Percentiles rank a stretch among this genome's conserved stretches.
Conservation (phyloP, 2,113 vertebrate genomes). For the Tupaia chinensis region DNA sequence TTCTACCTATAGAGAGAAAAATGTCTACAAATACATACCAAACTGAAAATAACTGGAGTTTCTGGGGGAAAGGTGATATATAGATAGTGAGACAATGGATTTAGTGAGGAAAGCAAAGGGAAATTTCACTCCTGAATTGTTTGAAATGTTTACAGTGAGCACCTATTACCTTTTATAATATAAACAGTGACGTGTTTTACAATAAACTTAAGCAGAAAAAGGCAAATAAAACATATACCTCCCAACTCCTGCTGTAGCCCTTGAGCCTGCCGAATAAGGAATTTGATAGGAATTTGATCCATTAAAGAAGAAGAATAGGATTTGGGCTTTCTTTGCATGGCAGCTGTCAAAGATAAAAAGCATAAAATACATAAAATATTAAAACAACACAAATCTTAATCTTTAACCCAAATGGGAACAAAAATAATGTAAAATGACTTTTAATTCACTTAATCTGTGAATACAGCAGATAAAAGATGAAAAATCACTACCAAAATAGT, state of each 20-base stretch:
- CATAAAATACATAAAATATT: background rate
- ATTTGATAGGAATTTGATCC: conserved; percentile 99
- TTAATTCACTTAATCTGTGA: conserved; percentile 28
- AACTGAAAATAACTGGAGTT: conserved; percentile 22
- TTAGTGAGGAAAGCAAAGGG: background rate
- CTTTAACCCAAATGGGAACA: conserved; percentile 47
- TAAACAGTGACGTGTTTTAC: background rate
- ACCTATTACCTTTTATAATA: conserved; percentile 14
- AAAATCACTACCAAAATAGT: conserved; percentile 18
- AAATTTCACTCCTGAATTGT: conserved; percentile 33
- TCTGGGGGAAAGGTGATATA: background rate
- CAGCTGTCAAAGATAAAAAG: conserved; percentile 86
- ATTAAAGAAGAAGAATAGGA: conserved; percentile 97
- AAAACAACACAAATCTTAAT: conserved; percentile 57
- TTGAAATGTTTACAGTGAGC: background rate
- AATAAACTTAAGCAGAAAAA: conserved; percentile 42
- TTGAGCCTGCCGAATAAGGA: conserved; percentile 97
- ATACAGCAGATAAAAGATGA: background rate
- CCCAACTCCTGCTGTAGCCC: conserved; percentile 97
- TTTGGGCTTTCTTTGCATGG: conserved; percentile 97
- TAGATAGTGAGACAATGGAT: background rate
- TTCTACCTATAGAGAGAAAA: background rate
- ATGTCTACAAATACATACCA: conserved; percentile 14
- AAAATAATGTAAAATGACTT: conserved; percentile 57
- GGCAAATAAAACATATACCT: conserved; percentile 86